Evolutionary conservation across 2,888 invertebrate species (phyloP).

Genomic region (Chydorus sphaericus): DNA sequence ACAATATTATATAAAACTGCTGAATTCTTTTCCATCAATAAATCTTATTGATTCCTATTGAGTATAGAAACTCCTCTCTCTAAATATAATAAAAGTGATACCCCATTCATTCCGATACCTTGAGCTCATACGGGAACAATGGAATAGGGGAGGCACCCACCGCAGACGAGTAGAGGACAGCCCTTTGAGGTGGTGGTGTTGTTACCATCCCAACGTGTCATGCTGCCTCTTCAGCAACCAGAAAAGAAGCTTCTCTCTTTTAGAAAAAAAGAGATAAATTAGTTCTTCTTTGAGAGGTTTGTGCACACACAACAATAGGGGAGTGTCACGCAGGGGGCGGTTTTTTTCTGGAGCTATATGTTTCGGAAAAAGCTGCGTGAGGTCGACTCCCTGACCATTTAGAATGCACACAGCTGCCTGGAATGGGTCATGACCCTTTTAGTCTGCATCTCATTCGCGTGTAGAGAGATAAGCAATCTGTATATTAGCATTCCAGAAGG

Average conservation of each 20-base stretch:
- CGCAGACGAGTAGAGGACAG: background rate
- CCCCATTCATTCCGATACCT: no score
- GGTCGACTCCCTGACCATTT: slow-evolving; percentile 1
- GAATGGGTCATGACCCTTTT: background rate
- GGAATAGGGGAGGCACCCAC: background rate
- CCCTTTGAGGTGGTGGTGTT: background rate
- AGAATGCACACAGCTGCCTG: background rate
- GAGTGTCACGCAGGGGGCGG: slow-evolving; percentile 1
- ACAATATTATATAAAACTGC: no score
- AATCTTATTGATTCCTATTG: no score
- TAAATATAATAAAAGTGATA: no score
- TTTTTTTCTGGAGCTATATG: background rate
- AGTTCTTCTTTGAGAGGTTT: background rate
- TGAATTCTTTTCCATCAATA: no score
- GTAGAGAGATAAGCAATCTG: background rate
- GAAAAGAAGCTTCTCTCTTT: no score
- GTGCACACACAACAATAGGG: background rate
- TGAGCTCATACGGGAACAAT: background rate
- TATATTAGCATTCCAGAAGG: no score
- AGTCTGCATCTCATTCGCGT: background rate
- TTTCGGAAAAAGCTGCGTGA: slow-evolving; percentile 2
- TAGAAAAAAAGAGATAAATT: background rate
- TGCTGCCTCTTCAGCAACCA: background rate
- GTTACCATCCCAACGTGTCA: background rate
- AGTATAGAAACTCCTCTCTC: no score